Conservation (phyloP, 2,113 vertebrate species). For the Shinisaurus crocodilurus region DNA sequence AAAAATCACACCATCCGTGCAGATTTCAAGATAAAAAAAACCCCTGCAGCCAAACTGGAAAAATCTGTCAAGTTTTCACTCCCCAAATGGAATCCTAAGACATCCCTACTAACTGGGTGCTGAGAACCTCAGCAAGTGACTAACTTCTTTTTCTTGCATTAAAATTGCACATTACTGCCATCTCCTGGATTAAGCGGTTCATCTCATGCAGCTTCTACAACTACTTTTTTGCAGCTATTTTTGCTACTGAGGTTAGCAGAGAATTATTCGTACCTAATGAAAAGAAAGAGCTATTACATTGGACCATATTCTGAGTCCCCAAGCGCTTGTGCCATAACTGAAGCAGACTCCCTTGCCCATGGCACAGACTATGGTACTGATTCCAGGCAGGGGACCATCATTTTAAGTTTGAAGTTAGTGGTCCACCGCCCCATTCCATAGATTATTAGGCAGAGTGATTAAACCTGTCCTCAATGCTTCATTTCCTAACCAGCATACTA, state of each 20-base stretch:
- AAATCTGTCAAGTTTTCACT: too few relatives aligned
- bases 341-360: background rate
- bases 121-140: rapidly evolving
- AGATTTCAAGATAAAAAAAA: too few relatives aligned
- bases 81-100: too few relatives aligned
- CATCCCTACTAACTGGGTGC: background rate
- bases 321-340: background rate
- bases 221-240: background rate
- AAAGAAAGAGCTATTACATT: background rate
- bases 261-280: background rate
- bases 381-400: background rate
- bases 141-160: rapidly evolving
- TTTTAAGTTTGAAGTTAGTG: background rate
- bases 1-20: too few relatives aligned
- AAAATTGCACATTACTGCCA: conserved; percentile 49
- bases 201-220: rapidly evolving
- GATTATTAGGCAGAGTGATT: background rate
- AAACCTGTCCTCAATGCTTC: background rate
- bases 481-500: background rate
- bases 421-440: background rate
- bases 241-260: background rate
- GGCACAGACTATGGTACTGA: background rate
- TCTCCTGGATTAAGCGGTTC: conserved; percentile 49
- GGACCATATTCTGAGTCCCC: background rate
- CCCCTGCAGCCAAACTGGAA: too few relatives aligned